These are phyloP conservation scores for Reticulitermes speratus DNA, from an alignment of 1,140 invertebrate genomes.

Conservation along the genomic window DNA sequence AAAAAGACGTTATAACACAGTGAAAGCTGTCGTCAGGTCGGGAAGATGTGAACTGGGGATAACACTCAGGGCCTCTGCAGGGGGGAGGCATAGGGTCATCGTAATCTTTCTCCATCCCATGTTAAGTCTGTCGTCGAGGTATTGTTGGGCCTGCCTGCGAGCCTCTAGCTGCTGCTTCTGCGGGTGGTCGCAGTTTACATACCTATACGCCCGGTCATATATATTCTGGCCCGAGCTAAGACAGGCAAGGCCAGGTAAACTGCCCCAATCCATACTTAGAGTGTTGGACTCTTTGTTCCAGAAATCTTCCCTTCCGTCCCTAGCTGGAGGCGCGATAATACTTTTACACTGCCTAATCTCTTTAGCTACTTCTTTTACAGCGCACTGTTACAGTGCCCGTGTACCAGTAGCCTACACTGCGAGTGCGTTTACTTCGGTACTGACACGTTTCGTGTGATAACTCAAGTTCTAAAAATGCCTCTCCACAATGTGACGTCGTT, in stretches of 20 bases:
- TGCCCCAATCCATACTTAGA: neutral
- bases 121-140: conserved; percentile 12
- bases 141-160: neutral
- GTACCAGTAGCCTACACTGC: no score
- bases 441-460: no score
- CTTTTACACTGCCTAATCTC: neutral
- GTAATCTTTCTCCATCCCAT: conserved; percentile 11
- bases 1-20: conserved; percentile 12
- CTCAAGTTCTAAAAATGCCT: no score
- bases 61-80: neutral
- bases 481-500: no score
- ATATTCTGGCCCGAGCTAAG: neutral
- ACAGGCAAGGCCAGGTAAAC: neutral
- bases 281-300: conserved; percentile 15
- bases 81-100: neutral
- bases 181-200: conserved; percentile 13
- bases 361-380: neutral
- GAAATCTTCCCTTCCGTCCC: neutral
- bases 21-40: neutral
- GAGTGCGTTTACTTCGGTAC: no score
- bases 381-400: no score
- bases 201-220: neutral
- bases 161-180: neutral
- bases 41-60: neutral
- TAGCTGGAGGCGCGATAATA: neutral